Evolutionary conservation across 2,888 invertebrate species (phyloP), one percentile per base, ranked within the genome.

Genomic region (Andricus curvator): DNA sequence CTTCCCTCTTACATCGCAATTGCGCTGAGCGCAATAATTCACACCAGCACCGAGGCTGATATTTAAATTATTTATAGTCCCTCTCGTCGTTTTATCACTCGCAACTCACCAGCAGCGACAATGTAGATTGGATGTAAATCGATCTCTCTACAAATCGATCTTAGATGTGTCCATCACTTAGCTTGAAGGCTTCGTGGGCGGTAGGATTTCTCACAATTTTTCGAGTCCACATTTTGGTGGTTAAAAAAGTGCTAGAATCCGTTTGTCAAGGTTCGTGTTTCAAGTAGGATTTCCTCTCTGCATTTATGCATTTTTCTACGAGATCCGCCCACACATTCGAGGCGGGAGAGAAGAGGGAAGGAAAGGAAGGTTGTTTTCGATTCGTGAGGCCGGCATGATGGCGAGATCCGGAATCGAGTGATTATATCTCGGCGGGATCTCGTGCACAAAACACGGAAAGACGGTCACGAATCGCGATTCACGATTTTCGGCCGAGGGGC

Each of bases 381-480:
- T 84, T 85, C 86, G 85, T 80, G 84, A 81, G 83, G 66, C 83
- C 82, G 83, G 83, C 85, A 84, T 85, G 84, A 86, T 82, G 84
- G 83, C 81, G 80, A 84, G 84, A 85, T 85, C 84, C 84, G 84
- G 85, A 85, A 85, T 84, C 85, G 82, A 84, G 83, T 84, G 85
- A 84, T 85, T 84, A 83, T 83, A 86, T 86, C 86, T 86, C 84
- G 80, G 81, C 80, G 77, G 84, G 83, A 86, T 86, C 86, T 87
- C 85, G 82, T 84, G 82, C 80, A 85, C 86, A 84, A 87, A 86
- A 86, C 85, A 86, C 86, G 85, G 84, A 86, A 86, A 87, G 85
- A 82, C 85, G 85, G 85, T 86, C 86, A 85, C 85, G 87, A 87
- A 86, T 84, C 85, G 85, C 85, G 83, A 85, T 86, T 86, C 87